Evolutionary conservation across 2,797 vertebrate species (phyloP), one percentile per base, ranked within the genome.

Genomic region (Leptatherina wallacei): DNA sequence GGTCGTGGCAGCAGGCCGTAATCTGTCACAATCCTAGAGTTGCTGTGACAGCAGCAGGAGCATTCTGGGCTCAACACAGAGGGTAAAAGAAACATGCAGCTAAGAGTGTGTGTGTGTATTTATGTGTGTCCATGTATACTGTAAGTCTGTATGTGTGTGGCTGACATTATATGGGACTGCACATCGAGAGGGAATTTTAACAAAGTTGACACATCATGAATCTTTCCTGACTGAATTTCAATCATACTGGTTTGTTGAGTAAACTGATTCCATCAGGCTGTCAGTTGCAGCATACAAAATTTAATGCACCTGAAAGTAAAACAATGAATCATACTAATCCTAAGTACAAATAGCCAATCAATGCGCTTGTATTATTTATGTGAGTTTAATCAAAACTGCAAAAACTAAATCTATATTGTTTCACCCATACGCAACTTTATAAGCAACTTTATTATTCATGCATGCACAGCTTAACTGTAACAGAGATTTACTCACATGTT

Each of bases 1-100:
- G 95, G 94, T 90, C 89, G 80, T 86, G 89, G 89, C 82, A 84
- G 82, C 80, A 66, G 86, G 90, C 89, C 84, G 85, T 95, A 93
- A 95, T 95, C 94, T 92, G 93, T 95, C 93, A 94, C 93, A 92
- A 93, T 95, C 92, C 90, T 82, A 73, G 87, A 89, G 87, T 89
- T 92, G 89, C 88, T 86, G 89, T 93, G 92, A 94, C 93, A 94
- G 93, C 91, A 87, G 80, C 82, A 85, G 88, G 88, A 94, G 85
- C 90, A 91, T 94, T 93, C 86, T 80, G 76, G 81, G 84, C 83
- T 87, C 88, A 92, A 90, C 89, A 78, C 84, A 87, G 77, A 86
- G 88, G 88, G 86, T 85, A 82, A 91, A 86, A 82, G 79, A 84
- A 85, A 84, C 85, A 83, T 78, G 30, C 77, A 76, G 78, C 78